Base-by-base conservation (phyloP, 2,888 invertebrate genomes). In the Drosophila infuscata region DNA sequence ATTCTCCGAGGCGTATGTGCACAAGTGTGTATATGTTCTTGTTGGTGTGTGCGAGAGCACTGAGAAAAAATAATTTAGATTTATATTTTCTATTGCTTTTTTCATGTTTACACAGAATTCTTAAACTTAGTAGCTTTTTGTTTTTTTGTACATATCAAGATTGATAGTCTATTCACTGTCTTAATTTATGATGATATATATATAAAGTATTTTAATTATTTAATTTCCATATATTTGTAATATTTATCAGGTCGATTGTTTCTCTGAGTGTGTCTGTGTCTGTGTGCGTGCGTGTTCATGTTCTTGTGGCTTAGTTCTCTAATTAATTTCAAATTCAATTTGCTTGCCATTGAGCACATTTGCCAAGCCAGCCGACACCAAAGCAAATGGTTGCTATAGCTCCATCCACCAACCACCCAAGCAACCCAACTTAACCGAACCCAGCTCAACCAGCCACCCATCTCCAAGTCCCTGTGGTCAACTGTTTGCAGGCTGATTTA, bases 281-380 rank as follows among this genome's bases (percentile, higher is more conserved):
- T 56, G 41, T 51, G 69, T 60, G 48, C 38, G 17, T 62, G 70
- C 54, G 32, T 60, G 53, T 61, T 17, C 54, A 33, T 58, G 56
- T 70, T 36, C 58, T 41, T 56, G 65, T 43, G 78, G 81, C 77
- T 85, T 85, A 81, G 59, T 65, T 61, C 77, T 80, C 72, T 88
- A 89, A 88, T 89, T 89, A 88, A 86, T 79, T 88, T 88, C 74
- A 79, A 84, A 84, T 89, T 88, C 84, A 88, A 88, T 88, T 88
- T 89, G 79, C 81, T 82, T 79, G 63, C 74, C 79, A 75, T 76
- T 65, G 82, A 74, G 74, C 64, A 61, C 53, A 64, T 54, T 62
- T 62, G 60, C 33, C 25, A 30, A 58, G 25, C 25, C 29, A 65
- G 46, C 61, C 46, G 30, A 69, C 53, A 57, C 41, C 51, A 11